phyloP scores from a whole-genome alignment of 2,113 vertebrate species.

The Nansenia antarctica region DNA sequence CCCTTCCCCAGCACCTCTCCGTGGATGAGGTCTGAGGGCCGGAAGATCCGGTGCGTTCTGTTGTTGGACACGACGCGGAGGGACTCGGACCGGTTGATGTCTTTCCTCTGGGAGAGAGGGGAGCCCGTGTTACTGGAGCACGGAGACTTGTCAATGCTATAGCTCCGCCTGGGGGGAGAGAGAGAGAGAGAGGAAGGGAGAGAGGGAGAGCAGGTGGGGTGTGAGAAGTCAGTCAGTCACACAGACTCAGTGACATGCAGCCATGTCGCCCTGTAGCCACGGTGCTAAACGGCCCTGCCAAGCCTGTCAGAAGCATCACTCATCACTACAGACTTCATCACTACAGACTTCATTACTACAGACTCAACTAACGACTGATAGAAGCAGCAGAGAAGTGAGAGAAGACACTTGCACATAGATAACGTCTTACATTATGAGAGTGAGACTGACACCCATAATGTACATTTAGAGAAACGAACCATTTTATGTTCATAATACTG shows the following conservation, averaged over 20 bases:
- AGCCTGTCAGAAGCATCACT: not conserved
- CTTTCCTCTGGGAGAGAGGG: conserved; percentile 84
- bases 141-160: conserved; percentile 91
- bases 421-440: no score
- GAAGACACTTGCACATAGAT: no score
- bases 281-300: conserved; percentile 1
- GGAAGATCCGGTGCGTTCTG: conserved; percentile 90
- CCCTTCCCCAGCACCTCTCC: conserved; percentile 95
- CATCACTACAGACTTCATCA: not conserved
- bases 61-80: conserved; percentile 81
- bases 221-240: not conserved
- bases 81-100: conserved; percentile 91
- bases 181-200: not conserved
- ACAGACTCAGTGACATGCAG: not conserved
- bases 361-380: no score
- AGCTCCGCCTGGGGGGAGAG: conserved; percentile 83
- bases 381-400: no score
- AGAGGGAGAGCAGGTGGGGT: not conserved
- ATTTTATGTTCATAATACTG: no score
- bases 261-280: not conserved
- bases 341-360: not conserved
- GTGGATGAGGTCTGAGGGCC: conserved; percentile 94
- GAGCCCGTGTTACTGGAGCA: conserved; percentile 82
- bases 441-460: no score
- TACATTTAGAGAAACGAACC: no score